A percentile compares a stretch with the other conserved stretches of the same genome.
phyloP scores from a whole-genome alignment of 1,140 invertebrate genomes.

The Drepana arcuata region DNA sequence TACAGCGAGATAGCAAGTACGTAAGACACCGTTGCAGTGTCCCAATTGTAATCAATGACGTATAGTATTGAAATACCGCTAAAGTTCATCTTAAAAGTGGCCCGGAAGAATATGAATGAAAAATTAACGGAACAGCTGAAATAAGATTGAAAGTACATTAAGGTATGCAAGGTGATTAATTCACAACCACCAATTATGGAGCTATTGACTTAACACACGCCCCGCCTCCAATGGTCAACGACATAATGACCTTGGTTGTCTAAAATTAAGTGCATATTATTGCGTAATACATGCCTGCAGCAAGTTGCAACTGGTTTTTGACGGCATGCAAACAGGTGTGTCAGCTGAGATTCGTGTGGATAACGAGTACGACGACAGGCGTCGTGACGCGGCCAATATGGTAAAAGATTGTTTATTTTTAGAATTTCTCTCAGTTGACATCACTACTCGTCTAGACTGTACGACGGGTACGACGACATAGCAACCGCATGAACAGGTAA shows the following conservation, averaged over 20 bases:
- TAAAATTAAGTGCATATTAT: constrained; percentile 52
- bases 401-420: constrained; percentile 16
- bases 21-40: constrained; percentile 27
- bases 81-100: too few relatives aligned
- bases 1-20: constrained; percentile 28
- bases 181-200: constrained; percentile 51
- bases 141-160: constrained; percentile 61
- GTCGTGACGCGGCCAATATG: constrained; percentile 11
- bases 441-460: constrained; percentile 27
- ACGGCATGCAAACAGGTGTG: constrained; percentile 23
- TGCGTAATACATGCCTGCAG: constrained; percentile 53
- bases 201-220: constrained; percentile 46
- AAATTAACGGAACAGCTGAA: constrained; percentile 30
- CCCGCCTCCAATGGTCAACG: constrained; percentile 40
- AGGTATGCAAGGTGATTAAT: constrained; percentile 48
- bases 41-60: constrained; percentile 17
- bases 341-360: constrained; percentile 34
- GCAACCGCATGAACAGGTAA: constrained; percentile 14
- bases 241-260: constrained; percentile 42
- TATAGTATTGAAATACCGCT: too few relatives aligned
- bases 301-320: constrained; percentile 55
- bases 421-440: constrained; percentile 14
- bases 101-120: constrained; percentile 45
- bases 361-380: constrained; percentile 12
- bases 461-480: constrained; percentile 20